Evolutionary conservation across 2,797 vertebrate genomes (phyloP), one percentile per base, ranked within the genome.

Genomic region (Luscinia luscinia): DNA sequence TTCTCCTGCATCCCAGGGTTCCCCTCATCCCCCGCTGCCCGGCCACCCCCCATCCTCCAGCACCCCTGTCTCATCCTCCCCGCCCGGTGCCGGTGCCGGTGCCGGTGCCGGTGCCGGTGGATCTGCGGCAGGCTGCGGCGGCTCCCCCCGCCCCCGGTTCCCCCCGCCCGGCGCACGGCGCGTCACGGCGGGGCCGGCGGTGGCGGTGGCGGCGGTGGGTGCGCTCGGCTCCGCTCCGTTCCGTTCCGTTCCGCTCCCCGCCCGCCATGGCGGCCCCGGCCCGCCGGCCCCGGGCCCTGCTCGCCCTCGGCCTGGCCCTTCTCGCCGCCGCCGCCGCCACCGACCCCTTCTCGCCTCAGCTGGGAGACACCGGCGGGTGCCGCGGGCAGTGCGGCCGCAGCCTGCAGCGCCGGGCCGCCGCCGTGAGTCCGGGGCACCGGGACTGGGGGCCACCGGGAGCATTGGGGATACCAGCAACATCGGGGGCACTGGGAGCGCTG

Each of bases 321-420:
- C 30, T 55, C 40, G 41, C 70, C 70, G 43, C 45, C n/a, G 45
- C 32, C 38, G 26, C 30, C 55, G 48, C 9, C n/a, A 20, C 41
- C 57, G 55, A 99, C 91, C 98, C 98, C 48, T 99, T 99, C 92
- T 98, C 98, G 96, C 97, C 98, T 87, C 98, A 98, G 94, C 98
- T 99, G 85, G 99, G 99, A 76, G 98, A 99, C 97, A 98, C 98
- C 96, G 98, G 97, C 96, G 96, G 38, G 38, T 99, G 99, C 98
- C 99, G 98, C 96, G 98, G 98, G 94, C 98, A 98, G 95, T 99
- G 99, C 97, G 98, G 98, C 97, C 97, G 97, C 98, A 98, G 96
- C 98, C 97, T 96, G 98, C 96, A 97, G 97, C 98, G 4, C 87
- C 98, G 98, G 98, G 98, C 99, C 98, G 98, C 98, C 98, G 84